Conservation (phyloP, 1,140 invertebrate species). For the Whitmania pigra region DNA sequence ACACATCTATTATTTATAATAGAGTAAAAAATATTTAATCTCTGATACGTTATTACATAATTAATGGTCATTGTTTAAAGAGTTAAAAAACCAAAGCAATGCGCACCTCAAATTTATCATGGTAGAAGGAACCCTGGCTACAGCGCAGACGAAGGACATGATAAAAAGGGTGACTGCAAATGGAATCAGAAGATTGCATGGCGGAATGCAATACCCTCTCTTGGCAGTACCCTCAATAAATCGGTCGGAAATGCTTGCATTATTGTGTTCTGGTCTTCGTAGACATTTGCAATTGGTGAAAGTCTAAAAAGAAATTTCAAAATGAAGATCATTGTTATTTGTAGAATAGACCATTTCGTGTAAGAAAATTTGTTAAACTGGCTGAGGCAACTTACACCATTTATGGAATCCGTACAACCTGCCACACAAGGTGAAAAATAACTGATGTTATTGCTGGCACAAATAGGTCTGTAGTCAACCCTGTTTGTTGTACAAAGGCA, state of each 20-base stretch:
- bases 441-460: constrained; percentile 16
- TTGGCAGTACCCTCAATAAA: background rate
- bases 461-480: constrained; percentile 17
- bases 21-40: too few species aligned
- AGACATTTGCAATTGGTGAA: constrained; percentile 16
- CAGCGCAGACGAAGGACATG: constrained; percentile 3
- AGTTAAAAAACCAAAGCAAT: too few species aligned
- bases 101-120: constrained; percentile 14
- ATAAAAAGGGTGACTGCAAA: constrained; percentile 9
- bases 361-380: too few species aligned
- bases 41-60: too few species aligned
- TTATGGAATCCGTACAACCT: constrained; percentile 3
- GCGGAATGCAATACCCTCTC: constrained; percentile 3
- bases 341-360: too few species aligned
- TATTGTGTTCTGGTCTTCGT: background rate
- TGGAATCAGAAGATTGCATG: constrained; percentile 13
- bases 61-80: too few species aligned
- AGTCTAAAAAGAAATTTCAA: constrained; percentile 11
- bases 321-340: background rate
- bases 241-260: background rate
- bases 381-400: constrained; percentile 11
- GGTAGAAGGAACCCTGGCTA: constrained; percentile 6
- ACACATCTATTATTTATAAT: too few species aligned
- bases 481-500: constrained; percentile 12
- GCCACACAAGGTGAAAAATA: constrained; percentile 23